Evolutionary conservation across 2,797 vertebrate genomes (phyloP), one percentile per base, ranked within the genome.

Genomic region (Sebastes iracundus): DNA sequence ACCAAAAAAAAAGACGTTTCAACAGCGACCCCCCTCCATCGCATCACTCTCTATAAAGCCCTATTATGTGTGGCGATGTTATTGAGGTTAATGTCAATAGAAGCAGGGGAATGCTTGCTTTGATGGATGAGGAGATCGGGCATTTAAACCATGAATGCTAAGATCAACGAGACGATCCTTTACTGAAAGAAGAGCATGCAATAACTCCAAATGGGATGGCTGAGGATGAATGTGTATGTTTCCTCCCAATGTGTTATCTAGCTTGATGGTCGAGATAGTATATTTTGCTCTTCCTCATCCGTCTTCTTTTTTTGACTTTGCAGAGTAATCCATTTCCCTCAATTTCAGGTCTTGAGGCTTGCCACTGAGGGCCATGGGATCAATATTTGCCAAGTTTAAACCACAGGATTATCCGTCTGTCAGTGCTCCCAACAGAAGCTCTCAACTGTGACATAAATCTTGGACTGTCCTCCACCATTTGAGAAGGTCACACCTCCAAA

Each of bases 311-410:
- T 93, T 86, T 88, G 69, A 88, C 92, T 88, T 49, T 61, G 62
- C 85, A 84, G 88, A 91, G 93, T 95, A 96, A 96, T 96, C 93
- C 92, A 95, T 96, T 96, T 93, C 83, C 92, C 92, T 95, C 93
- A 93, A 92, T 94, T 94, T 93, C 90, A 87, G 90, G 92, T 94
- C 93, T 93, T 87, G 86, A 93, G 90, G 93, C 92, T 90, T 85
- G 91, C 88, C 90, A 92, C 94, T 82, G 88, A 93, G 94, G 93
- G 78, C 89, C 90, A 83, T 58, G 64, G 88, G 93, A 96, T 96
- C 96, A 96, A 96, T 96, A 96, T 96, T 96, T 96, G 93, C 94
- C 93, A 94, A 94, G 95, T 96, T 95, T 95, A 96, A 96, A 96
- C 94, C 94, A 92, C 91, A 94, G 94, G 95, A 96, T 96, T 96